phyloP scores from a whole-genome alignment of 2,113 vertebrate genomes.

The Lophochroa leadbeateri region DNA sequence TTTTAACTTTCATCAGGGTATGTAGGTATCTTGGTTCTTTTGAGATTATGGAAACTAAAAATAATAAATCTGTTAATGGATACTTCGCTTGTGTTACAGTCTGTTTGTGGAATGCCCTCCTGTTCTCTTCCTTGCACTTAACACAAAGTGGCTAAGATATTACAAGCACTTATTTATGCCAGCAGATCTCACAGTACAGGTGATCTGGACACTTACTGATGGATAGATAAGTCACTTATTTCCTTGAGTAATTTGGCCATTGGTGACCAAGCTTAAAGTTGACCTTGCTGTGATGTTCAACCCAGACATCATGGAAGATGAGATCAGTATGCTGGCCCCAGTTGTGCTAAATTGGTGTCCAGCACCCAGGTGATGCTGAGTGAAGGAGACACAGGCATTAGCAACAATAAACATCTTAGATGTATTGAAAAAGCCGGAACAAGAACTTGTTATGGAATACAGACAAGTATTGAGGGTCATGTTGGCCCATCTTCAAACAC shows the following conservation, averaged over 20 bases:
- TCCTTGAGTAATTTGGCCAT: not conserved
- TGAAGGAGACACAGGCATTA: not conserved
- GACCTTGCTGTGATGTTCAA: not conserved
- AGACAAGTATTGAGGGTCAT: not conserved
- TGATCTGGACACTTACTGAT: not conserved
- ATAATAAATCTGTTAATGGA: not conserved
- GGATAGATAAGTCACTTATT: not conserved
- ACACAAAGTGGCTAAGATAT: not conserved
- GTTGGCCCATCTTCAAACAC: not conserved
- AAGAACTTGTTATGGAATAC: not conserved
- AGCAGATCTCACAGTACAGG: not conserved
- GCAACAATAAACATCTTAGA: not conserved
- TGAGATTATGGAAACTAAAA: not conserved
- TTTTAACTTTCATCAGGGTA: not conserved
- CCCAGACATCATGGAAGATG: not conserved
- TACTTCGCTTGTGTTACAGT: not conserved
- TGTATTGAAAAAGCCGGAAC: not conserved
- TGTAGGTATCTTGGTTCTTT: not conserved
- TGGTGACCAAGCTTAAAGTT: not conserved
- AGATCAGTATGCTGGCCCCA: not conserved
- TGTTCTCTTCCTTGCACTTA: not conserved
- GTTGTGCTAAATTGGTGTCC: not conserved
- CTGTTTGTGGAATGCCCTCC: not conserved
- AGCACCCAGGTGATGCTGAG: not conserved
- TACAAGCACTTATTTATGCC: not conserved